These are phyloP conservation scores for Dendrolimus kikuchii DNA, from an alignment of 1,140 invertebrate species.

Conservation along the genomic window DNA sequence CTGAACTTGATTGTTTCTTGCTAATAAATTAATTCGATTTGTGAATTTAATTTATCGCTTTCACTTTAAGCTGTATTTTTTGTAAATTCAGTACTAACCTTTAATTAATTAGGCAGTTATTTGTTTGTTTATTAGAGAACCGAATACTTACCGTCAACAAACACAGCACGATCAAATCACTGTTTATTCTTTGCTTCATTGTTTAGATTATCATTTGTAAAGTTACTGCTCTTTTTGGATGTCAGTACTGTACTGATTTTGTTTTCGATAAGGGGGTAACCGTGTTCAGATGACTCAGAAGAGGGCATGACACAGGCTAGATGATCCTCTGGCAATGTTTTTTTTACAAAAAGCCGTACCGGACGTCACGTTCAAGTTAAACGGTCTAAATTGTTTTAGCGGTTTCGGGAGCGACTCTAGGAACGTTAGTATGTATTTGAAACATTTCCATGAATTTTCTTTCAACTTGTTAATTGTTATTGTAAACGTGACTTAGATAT, in stretches of 20 bases:
- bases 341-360: slow-evolving; percentile 29
- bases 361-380: slow-evolving; percentile 60
- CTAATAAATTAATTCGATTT: slow-evolving; percentile 15
- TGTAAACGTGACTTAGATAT: too few species aligned
- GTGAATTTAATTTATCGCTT: slow-evolving; percentile 8
- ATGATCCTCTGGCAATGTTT: slow-evolving; percentile 24
- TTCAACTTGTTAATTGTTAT: too few species aligned
- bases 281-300: slow-evolving; percentile 28
- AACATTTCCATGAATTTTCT: background rate
- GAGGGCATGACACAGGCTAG: slow-evolving; percentile 27
- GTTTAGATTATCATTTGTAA: slow-evolving; percentile 19
- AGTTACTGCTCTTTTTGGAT: slow-evolving; percentile 36
- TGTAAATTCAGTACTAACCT: slow-evolving; percentile 8
- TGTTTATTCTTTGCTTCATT: slow-evolving; percentile 20
- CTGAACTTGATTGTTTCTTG: slow-evolving; percentile 22
- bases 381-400: slow-evolving; percentile 40
- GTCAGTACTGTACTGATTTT: slow-evolving; percentile 35
- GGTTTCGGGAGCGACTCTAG: slow-evolving; percentile 23
- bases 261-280: slow-evolving; percentile 28
- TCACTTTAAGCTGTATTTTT: slow-evolving; percentile 12
- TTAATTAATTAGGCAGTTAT: slow-evolving; percentile 5
- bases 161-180: slow-evolving; percentile 16
- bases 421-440: slow-evolving; percentile 8
- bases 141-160: slow-evolving; percentile 20
- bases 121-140: background rate